Evolutionary conservation across 2,113 vertebrate species (phyloP).

Genomic region (Pseudorectes ferrugineus): DNA sequence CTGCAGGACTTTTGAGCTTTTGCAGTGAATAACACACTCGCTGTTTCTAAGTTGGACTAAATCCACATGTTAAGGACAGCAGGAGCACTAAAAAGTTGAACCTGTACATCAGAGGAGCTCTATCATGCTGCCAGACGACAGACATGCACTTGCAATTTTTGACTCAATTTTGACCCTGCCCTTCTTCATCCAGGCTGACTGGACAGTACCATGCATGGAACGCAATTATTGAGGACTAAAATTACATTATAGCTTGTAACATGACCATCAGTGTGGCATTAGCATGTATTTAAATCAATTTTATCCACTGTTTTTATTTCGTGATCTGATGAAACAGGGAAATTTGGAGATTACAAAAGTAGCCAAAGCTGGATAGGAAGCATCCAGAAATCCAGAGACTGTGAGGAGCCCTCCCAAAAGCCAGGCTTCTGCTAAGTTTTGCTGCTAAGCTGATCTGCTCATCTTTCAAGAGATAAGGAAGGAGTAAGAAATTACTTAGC

Average conservation of each 20-base stretch:
- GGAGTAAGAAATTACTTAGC: background rate
- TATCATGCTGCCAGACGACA: background rate
- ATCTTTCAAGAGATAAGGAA: background rate
- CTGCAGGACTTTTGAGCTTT: background rate
- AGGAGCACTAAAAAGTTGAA: background rate
- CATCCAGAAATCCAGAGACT: background rate
- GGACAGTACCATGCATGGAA: fast-evolving
- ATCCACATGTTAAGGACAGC: background rate
- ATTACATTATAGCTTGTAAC: background rate
- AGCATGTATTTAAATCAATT: background rate
- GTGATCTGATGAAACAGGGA: background rate
- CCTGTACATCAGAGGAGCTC: background rate
- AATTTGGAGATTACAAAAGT: background rate
- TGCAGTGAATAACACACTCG: background rate
- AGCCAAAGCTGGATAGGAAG: background rate
- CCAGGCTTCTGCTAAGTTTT: background rate
- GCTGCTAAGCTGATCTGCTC: background rate
- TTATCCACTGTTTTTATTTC: background rate
- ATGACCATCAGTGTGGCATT: background rate
- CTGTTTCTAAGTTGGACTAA: background rate
- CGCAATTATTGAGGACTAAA: background rate
- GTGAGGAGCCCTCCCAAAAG: background rate
- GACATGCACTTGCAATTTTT: background rate
- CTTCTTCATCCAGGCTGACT: background rate
- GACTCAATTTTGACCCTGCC: background rate